Conservation (phyloP, 1,140 invertebrate genomes). For the Mamestra configurata region DNA sequence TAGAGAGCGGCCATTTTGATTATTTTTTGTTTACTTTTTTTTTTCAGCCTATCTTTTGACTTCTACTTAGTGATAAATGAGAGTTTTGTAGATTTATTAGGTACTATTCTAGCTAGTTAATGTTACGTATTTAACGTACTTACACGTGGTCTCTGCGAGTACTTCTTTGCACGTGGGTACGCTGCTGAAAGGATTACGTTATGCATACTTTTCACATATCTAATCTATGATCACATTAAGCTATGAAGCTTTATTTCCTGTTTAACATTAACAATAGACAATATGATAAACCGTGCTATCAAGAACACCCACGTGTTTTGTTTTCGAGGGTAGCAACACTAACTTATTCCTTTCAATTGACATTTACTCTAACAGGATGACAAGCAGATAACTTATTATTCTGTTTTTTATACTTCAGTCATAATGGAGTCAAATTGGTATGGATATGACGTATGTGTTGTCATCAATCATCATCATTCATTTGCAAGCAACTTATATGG, state of each 20-base stretch:
- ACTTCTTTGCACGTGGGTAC: not conserved
- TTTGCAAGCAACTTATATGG: not conserved
- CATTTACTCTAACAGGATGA: not conserved
- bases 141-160: not conserved
- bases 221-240: slow-evolving; percentile 7
- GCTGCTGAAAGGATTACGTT: not conserved
- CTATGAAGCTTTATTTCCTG: not conserved
- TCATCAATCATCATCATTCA: slow-evolving; percentile 21
- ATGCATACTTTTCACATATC: not conserved
- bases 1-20: slow-evolving; percentile 34
- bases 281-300: too few species aligned
- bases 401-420: not conserved
- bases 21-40: slow-evolving; percentile 20
- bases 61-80: not conserved
- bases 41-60: not conserved
- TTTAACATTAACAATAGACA: too few species aligned
- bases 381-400: not conserved
- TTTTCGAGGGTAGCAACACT: not conserved
- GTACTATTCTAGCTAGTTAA: not conserved
- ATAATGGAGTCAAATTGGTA: slow-evolving; percentile 11
- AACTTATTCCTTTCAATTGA: not conserved
- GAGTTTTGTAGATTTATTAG: slow-evolving; percentile 14
- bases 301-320: too few species aligned
- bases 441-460: not conserved
- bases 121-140: not conserved